Conservation (phyloP, 2,888 invertebrate genomes). For the Lepidocyrtinus sp. region DNA sequence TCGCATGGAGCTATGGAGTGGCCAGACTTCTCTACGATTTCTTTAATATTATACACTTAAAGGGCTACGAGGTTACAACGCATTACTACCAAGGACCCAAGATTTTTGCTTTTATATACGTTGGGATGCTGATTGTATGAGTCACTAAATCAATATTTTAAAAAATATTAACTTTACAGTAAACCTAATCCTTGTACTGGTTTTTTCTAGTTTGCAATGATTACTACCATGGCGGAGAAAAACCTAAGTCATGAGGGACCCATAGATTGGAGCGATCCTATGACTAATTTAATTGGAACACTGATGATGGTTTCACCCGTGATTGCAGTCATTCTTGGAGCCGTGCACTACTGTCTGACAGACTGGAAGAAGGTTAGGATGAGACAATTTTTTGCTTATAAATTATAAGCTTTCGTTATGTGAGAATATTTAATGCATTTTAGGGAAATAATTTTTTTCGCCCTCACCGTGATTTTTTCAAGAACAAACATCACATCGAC, state of each 20-base stretch:
- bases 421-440: too few species aligned
- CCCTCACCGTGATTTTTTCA: conserved; percentile 65
- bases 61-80: conserved; percentile 52
- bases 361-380: conserved; percentile 23
- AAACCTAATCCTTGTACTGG: not conserved
- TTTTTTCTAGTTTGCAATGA: conserved; percentile 22
- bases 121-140: conserved; percentile 49
- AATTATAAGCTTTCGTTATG: too few species aligned
- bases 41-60: conserved; percentile 64
- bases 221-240: not conserved
- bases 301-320: conserved; percentile 21
- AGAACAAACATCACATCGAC: conserved; percentile 61
- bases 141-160: not conserved
- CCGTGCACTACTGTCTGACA: not conserved
- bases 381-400: not conserved
- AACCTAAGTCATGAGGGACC: conserved; percentile 24
- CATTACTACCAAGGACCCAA: conserved; percentile 46
- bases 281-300: conserved; percentile 17
- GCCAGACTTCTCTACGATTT: conserved; percentile 63
- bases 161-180: not conserved
- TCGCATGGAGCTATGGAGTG: conserved; percentile 59
- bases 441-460: not conserved
- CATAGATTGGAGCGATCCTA: conserved; percentile 28
- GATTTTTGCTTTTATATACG: conserved; percentile 35
- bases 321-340: conserved; percentile 9